Conservation (phyloP, 2,797 vertebrate species). For the Distichodus sexfasciatus region DNA sequence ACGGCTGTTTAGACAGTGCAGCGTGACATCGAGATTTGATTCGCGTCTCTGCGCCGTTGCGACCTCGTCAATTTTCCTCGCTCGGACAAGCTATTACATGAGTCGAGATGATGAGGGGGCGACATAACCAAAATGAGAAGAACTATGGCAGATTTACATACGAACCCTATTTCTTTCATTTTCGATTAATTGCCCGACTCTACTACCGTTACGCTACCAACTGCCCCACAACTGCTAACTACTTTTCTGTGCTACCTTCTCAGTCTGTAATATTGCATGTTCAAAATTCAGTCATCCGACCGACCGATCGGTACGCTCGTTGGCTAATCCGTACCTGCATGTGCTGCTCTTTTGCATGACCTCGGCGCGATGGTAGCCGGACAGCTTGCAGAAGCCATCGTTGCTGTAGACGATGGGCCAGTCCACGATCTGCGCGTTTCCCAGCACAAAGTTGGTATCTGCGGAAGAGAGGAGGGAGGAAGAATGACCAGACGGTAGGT, state of each 20-base stretch:
- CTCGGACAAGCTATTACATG: background rate
- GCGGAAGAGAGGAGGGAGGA: slow-evolving; percentile 58
- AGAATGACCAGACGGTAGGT: slow-evolving; percentile 25
- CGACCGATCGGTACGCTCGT: too few species aligned
- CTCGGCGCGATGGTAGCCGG: slow-evolving; percentile 97
- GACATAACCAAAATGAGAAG: too few species aligned
- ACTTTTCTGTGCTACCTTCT: too few species aligned
- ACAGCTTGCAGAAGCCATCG: slow-evolving; percentile 98
- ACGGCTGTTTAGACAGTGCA: background rate
- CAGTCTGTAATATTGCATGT: too few species aligned
- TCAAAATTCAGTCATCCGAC: too few species aligned
- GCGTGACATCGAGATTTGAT: background rate
- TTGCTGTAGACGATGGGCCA: slow-evolving; percentile 99
- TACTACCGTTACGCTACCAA: too few species aligned
- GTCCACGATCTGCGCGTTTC: slow-evolving; percentile 98
- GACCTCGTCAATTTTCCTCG: background rate
- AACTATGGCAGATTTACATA: too few species aligned
- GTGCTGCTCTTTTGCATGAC: slow-evolving; percentile 99
- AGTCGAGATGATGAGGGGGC: background rate
- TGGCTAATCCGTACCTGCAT: slow-evolving; percentile 99
- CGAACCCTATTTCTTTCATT: too few species aligned
- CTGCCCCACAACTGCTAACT: too few species aligned
- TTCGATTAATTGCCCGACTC: too few species aligned
- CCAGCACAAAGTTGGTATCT: slow-evolving; percentile 99
- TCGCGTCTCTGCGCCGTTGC: background rate